Percentiles rank a stretch among this genome's conserved stretches.
Evolutionary conservation across 2,113 vertebrate genomes (phyloP).

Genomic region (Empidonax traillii): DNA sequence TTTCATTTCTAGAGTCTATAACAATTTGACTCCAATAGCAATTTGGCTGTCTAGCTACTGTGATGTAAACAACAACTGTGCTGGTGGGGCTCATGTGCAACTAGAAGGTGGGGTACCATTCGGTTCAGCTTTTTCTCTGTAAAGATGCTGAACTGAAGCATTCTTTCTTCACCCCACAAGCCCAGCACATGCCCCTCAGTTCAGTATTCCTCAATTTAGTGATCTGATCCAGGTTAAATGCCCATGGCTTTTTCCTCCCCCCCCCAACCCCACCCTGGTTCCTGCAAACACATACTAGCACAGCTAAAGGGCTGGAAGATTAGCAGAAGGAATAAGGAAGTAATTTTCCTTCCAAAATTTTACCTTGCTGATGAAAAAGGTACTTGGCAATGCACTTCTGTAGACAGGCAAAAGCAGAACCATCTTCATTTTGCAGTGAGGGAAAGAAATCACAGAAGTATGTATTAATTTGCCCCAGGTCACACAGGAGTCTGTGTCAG

Average conservation of each 20-base stretch:
- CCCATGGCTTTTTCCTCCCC: fast-evolving
- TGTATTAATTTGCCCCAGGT: background rate
- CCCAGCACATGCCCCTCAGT: background rate
- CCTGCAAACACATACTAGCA: background rate
- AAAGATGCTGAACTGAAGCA: background rate
- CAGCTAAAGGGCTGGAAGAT: background rate
- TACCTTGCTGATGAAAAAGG: background rate
- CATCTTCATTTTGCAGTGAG: background rate
- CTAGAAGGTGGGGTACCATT: background rate
- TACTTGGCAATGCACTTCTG: background rate
- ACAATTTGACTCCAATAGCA: background rate
- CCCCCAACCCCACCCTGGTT: fast-evolving
- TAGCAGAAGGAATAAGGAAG: background rate
- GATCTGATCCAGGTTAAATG: background rate
- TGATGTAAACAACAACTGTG: slow-evolving; percentile 16
- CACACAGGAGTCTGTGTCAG: background rate
- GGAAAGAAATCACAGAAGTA: background rate
- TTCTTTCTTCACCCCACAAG: background rate
- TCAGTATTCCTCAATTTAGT: background rate
- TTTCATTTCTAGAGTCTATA: background rate
- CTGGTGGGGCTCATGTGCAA: background rate
- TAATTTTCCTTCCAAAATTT: background rate
- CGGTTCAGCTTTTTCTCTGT: background rate
- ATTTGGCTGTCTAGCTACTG: background rate
- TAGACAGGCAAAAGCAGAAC: background rate